phyloP scores from a whole-genome alignment of 2,888 invertebrate species.

The Ectobius pallidus region DNA sequence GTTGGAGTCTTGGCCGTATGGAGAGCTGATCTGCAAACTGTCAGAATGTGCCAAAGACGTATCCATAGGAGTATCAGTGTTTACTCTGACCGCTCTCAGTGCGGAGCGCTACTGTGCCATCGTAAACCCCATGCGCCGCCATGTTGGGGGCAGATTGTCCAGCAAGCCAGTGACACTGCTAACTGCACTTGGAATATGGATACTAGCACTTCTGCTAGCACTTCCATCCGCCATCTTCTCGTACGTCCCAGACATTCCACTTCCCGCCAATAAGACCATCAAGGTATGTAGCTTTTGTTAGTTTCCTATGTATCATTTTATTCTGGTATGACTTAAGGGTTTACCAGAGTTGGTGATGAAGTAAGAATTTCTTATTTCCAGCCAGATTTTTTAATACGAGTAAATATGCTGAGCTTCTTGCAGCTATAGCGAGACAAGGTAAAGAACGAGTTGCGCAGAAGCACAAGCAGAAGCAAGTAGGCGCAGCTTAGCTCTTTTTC shows the following conservation, averaged over 20 bases:
- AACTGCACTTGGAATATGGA: constrained; percentile 81
- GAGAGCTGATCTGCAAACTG: constrained; percentile 67
- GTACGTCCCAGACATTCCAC: constrained; percentile 60
- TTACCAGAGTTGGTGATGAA: too few relatives aligned
- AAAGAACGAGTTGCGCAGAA: too few relatives aligned
- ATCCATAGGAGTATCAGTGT: constrained; percentile 88
- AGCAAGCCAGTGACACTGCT: constrained; percentile 59
- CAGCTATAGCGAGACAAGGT: too few relatives aligned
- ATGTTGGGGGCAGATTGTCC: constrained; percentile 53
- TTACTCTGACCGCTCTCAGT: constrained; percentile 85
- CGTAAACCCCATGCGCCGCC: constrained; percentile 77
- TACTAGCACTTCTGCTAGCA: constrained; percentile 76
- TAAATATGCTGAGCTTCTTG: too few relatives aligned
- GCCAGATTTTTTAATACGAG: too few relatives aligned
- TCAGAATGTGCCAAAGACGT: constrained; percentile 85
- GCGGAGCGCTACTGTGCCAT: constrained; percentile 76
- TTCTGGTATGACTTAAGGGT: too few relatives aligned
- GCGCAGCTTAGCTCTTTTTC: too few relatives aligned
- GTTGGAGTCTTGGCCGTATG: constrained; percentile 79
- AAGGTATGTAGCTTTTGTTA: constrained; percentile 54
- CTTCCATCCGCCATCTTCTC: constrained; percentile 81
- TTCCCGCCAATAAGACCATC: constrained; percentile 68
- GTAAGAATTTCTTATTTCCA: too few relatives aligned
- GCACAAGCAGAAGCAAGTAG: too few relatives aligned
- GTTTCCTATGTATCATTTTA: too few relatives aligned